These are phyloP conservation scores for Nycticorax nycticorax DNA, from an alignment of 2,113 vertebrate species.

Conservation along the genomic window DNA sequence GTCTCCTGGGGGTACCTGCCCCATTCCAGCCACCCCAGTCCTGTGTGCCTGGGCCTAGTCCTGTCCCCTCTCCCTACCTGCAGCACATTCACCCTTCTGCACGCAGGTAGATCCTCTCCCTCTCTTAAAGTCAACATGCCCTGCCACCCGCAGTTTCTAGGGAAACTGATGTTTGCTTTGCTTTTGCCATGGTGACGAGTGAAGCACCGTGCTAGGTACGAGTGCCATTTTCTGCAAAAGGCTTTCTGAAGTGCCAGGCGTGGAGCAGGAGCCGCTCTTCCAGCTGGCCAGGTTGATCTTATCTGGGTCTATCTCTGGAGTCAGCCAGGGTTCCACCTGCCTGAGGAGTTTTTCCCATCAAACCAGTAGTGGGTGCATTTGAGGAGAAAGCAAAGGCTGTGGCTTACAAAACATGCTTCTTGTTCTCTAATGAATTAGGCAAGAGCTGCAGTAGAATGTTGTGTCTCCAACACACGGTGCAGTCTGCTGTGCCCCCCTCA, in stretches of 20 bases:
- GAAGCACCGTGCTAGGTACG: not conserved
- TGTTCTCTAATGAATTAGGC: not conserved
- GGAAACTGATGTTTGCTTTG: constrained; percentile 39
- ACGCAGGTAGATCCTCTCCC: not conserved
- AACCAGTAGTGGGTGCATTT: not conserved
- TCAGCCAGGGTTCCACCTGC: not conserved
- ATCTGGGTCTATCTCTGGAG: not conserved
- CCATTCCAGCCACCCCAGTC: no score
- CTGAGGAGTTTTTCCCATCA: not conserved
- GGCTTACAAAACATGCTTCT: not conserved
- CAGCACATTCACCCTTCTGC: not conserved
- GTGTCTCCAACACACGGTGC: rapidly evolving
- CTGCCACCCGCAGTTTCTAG: not conserved
- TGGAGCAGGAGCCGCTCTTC: not conserved
- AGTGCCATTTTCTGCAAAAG: not conserved
- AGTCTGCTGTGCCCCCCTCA: not conserved
- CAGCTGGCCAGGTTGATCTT: not conserved
- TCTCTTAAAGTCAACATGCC: not conserved
- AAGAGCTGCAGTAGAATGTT: not conserved
- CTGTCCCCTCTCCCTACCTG: not conserved
- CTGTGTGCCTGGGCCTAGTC: not conserved
- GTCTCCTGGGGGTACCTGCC: not conserved
- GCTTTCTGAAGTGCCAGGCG: not conserved
- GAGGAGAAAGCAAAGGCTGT: not conserved
- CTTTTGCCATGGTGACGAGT: constrained; percentile 3